Base-by-base conservation (phyloP, 2,888 invertebrate genomes). In the Rutpela maculata region DNA sequence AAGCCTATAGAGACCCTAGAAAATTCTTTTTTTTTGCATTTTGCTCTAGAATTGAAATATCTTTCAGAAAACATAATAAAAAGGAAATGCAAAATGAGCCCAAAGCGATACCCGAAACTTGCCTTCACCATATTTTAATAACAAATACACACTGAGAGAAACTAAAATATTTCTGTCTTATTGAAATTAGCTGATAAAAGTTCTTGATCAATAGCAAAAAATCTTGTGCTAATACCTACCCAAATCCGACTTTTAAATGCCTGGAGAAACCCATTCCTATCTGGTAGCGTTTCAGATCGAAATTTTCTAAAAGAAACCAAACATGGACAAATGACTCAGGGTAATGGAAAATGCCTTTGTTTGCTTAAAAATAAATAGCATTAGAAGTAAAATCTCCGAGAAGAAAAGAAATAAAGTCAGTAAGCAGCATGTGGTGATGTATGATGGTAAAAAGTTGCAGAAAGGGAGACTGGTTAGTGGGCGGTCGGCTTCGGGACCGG, bases 401-500 rank as follows among this genome's bases (percentile, higher is more conserved):
- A 65, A 66, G 74, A 66, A 76, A 72, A 77, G 76, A 76, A 78
- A 82, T 73, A 76, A 80, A 83, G 81, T 77, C 78, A 70, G 79
- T 73, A 78, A 78, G 74, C 78, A 82, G 78, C 81, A 79, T 80
- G 80, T 79, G 78, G 82, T 82, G 82, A 84, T 83, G 81, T 86
- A 85, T 84, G 84, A 83, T 69, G 76, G 82, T 81, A 85, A 84
- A 85, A 84, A 83, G 78, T 78, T 70, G 74, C 76, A 65, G 74
- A 57, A 68, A 75, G 82, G 77, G 78, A 75, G 78, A 80, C 78
- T 75, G 80, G 79, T 70, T 78, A 66, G 82, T 81, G 72, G 81
- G 79, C 83, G 79, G 79, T 79, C 80, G 76, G 10, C 74, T 73
- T 75, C 72, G 70, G 74, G 74, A 78, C 88, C 88, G 87, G 89